Percentiles rank a stretch among this genome's conserved stretches.
phyloP scores from a whole-genome alignment of 2,113 vertebrate species.

The Ceyx cyanopectus region DNA sequence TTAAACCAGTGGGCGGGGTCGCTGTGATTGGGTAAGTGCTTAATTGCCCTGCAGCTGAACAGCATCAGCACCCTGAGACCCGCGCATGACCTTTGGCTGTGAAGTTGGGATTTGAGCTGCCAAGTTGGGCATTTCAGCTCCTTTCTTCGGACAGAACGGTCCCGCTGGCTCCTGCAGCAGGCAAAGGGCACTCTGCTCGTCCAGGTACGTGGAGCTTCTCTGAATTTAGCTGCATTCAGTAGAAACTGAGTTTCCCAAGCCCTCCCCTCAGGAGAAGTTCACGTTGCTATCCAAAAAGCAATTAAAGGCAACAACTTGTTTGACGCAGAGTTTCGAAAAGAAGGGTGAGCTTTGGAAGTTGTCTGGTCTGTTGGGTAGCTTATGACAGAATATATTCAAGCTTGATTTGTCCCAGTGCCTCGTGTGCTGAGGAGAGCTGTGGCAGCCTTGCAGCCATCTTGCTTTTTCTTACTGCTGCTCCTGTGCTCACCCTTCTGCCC shows the following conservation, averaged over 20 bases:
- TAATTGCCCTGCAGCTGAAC: background rate
- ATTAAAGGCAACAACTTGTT: background rate
- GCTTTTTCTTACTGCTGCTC: background rate
- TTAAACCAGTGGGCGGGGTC: background rate
- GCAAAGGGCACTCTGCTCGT: background rate
- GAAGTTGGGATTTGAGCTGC: background rate
- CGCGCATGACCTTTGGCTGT: background rate
- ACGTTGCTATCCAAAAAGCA: background rate
- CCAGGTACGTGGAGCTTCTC: background rate
- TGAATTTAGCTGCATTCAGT: background rate
- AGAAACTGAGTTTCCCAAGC: background rate
- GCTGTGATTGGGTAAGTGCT: background rate
- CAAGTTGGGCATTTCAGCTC: background rate
- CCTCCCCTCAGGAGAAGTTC: background rate
- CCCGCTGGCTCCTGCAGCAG: accelerated
- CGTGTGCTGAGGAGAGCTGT: background rate
- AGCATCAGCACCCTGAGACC: background rate
- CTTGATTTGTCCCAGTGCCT: background rate
- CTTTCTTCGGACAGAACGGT: background rate
- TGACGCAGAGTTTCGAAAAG: background rate
- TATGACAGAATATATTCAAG: slow-evolving; percentile 8
- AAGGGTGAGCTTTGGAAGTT: background rate
- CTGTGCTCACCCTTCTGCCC: background rate
- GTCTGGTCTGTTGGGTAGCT: background rate
- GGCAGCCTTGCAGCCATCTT: background rate